phyloP scores from a whole-genome alignment of 2,797 vertebrate species.

The Streptopelia turtur region DNA sequence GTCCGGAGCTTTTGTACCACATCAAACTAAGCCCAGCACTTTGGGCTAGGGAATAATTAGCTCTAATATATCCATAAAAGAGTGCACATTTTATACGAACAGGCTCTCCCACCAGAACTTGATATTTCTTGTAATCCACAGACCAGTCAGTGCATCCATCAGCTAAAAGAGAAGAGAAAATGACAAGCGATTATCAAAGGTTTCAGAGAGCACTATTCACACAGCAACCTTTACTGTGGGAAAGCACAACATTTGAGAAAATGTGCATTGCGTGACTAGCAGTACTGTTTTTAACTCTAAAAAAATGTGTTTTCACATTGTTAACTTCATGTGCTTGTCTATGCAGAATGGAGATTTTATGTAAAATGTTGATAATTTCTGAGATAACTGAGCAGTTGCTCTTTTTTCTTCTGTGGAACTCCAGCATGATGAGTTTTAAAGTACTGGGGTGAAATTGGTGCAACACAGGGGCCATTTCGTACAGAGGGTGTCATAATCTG shows the following conservation, averaged over 20 bases:
- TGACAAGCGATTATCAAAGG: constrained; percentile 5
- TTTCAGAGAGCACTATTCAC: neutral
- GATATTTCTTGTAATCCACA: constrained; percentile 98
- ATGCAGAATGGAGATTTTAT: neutral
- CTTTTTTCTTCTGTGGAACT: neutral
- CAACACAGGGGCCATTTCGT: neutral
- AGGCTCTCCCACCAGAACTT: constrained; percentile 95
- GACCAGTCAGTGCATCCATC: constrained; percentile 99
- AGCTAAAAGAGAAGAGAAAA: constrained; percentile 80
- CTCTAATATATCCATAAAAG: constrained; percentile 98
- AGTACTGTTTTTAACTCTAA: neutral
- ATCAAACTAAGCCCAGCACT: constrained; percentile 97
- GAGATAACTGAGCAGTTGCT: neutral
- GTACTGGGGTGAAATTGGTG: neutral
- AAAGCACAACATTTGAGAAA: neutral
- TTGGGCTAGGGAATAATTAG: constrained; percentile 97
- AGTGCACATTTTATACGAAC: constrained; percentile 98
- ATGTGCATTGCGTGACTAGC: neutral
- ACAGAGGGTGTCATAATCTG: neutral
- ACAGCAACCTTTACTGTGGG: neutral
- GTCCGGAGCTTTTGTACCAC: constrained; percentile 98
- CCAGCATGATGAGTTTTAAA: neutral
- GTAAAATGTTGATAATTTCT: neutral
- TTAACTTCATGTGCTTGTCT: neutral
- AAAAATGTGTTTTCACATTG: neutral